phyloP scores from a whole-genome alignment of 2,113 vertebrate species.

The Mesoclemmys tuberculata region DNA sequence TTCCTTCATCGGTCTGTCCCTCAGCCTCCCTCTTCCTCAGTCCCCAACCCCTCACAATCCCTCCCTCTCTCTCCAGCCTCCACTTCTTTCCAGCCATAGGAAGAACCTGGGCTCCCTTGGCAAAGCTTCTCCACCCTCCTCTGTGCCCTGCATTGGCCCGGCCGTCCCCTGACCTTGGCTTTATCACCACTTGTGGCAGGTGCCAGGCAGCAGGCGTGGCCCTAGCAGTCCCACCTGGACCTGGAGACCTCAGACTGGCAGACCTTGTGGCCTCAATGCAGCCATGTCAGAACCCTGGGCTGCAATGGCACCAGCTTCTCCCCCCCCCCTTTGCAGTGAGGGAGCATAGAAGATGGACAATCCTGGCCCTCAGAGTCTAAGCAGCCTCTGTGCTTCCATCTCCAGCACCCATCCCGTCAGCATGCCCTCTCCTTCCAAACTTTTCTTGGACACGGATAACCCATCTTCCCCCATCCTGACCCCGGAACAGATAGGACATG shows the following conservation, averaged over 20 bases:
- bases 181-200: not conserved
- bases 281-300: not conserved
- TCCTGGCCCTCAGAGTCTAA: not conserved
- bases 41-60: not conserved
- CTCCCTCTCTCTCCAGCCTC: not conserved
- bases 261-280: not conserved
- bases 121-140: not conserved
- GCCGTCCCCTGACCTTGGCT: not conserved
- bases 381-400: not conserved
- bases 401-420: not conserved
- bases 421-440: fast-evolving
- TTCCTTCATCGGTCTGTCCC: not conserved
- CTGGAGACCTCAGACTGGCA: not conserved
- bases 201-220: too few relatives aligned
- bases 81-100: not conserved
- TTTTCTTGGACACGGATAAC: not conserved
- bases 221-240: not conserved
- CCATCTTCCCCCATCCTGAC: not conserved
- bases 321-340: not conserved
- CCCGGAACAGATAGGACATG: not conserved
- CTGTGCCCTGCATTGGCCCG: not conserved
- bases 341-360: not conserved
- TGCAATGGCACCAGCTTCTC: too few relatives aligned
- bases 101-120: not conserved
- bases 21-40: not conserved